Percentiles rank a stretch among this genome's conserved stretches.
Conservation (phyloP, 2,113 vertebrate species). For the Isichthys henryi region DNA sequence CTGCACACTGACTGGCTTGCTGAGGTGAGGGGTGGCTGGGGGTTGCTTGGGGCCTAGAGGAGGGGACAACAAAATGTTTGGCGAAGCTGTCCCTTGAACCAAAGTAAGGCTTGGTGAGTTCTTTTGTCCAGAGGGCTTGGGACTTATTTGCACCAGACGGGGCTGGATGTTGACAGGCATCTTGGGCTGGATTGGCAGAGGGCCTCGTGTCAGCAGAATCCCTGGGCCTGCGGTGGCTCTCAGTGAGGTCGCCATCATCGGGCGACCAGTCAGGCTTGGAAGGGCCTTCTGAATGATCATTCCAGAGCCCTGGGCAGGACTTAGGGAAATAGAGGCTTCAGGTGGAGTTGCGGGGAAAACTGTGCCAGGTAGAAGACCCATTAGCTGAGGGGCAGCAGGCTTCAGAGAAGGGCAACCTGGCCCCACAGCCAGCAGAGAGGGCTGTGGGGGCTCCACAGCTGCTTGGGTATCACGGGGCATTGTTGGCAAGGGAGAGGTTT, state of each 20-base stretch:
- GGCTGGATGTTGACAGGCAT: conserved; percentile 67
- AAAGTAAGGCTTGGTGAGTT: conserved; percentile 52
- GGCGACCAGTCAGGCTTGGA: conserved; percentile 43
- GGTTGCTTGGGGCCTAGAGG: conserved; percentile 45
- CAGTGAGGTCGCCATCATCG: conserved; percentile 47
- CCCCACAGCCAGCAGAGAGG: conserved; percentile 62
- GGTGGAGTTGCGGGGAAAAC: conserved; percentile 59
- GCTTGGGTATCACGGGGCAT: conserved; percentile 63
- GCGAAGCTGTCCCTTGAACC: conserved; percentile 50
- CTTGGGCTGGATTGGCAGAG: conserved; percentile 63
- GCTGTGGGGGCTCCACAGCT: conserved; percentile 65
- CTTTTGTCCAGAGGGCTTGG: conserved; percentile 61
- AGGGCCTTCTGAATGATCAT: conserved; percentile 61
- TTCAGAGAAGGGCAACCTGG: conserved; percentile 65
- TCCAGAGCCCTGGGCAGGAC: conserved; percentile 55
- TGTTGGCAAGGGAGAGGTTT: conserved; percentile 36
- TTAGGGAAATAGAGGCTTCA: conserved; percentile 58
- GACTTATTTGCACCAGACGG: conserved; percentile 64
- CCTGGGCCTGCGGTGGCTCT: conserved; percentile 44
- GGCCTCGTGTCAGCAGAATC: conserved; percentile 53
- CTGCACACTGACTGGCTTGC: conserved; percentile 62
- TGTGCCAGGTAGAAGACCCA: conserved; percentile 61
- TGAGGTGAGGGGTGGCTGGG: conserved; percentile 37
- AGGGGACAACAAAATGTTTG: conserved; percentile 58
- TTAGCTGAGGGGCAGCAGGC: conserved; percentile 59